Evolutionary conservation across 1,140 invertebrate genomes (phyloP), one percentile per base, ranked within the genome.

Genomic region (Musca domestica): DNA sequence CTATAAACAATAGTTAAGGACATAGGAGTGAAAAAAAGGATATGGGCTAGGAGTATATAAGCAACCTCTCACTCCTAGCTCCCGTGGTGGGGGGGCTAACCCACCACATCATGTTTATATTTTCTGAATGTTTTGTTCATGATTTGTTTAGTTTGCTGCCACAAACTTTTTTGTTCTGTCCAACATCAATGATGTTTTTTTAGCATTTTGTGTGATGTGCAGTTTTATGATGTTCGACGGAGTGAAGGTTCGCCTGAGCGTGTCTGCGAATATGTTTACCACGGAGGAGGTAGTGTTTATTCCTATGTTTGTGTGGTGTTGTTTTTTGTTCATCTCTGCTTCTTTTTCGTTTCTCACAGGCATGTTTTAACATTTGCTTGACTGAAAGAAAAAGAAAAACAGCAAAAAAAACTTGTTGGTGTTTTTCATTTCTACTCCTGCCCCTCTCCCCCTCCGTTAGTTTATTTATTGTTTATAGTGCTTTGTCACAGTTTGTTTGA

Each of bases 91-190:
- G 4, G 5, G 34, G 34, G 34, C 12, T 7, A 41, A 5, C 34
- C 34, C 34, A 41, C 34, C 34, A 41, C 34, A 41, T 41, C 12
- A 41, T 41, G 34, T 41, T 41, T 41, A 12, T 51, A 19, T 14
- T 51, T 51, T 51, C 14, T 14, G 23, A 27, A 34, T 41, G 27
- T 61, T 34, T 41, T 23, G 34, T 41, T 30, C 52, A 56, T 61
- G 56, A 19, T 61, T 61, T 61, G 52, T 56, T 20, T 61, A 34
- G 56, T 61, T 61, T 61, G 56, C 56, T 19, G 19, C n/a, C 56
- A 61, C 34, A 61, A 41, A 34, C 6, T 25, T 58, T 30, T 27
- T 6, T 58, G 9, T 27, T 27, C 17, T n/a, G 52, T 56, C 52
- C 52, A 27, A 56, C 19, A 27, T 56, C 22, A 56, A 15, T 56